Conservation (phyloP, 2,113 vertebrate genomes). For the Zapornia atra region DNA sequence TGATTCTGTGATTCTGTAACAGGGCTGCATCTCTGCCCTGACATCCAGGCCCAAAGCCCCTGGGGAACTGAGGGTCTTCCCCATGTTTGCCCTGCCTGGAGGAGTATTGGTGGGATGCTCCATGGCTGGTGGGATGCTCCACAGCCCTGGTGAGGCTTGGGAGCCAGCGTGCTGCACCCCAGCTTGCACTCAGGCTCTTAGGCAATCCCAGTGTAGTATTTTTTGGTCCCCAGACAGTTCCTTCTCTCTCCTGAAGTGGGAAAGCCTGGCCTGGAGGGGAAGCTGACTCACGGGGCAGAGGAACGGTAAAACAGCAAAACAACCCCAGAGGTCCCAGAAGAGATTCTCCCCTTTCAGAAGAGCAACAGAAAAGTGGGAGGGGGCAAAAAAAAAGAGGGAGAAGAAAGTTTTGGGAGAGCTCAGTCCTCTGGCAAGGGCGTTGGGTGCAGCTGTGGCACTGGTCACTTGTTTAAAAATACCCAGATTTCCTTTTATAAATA, state of each 20-base stretch:
- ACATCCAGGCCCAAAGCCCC: not conserved
- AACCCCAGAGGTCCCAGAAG: not conserved
- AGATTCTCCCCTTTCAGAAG: not conserved
- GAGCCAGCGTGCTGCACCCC: not conserved
- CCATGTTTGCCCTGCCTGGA: rapidly evolving
- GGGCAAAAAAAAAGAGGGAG: not conserved
- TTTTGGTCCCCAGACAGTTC: not conserved
- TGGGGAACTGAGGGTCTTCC: not conserved
- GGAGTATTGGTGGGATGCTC: not conserved
- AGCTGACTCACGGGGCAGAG: constrained; percentile 48
- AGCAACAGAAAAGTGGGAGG: not conserved
- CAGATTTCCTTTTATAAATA: constrained; percentile 49
- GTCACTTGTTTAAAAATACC: not conserved
- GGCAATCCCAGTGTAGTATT: not conserved
- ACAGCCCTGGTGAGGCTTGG: rapidly evolving
- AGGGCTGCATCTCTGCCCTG: too few relatives aligned
- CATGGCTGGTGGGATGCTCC: not conserved
- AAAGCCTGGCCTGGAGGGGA: not conserved
- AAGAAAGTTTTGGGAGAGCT: not conserved
- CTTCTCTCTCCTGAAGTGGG: not conserved
- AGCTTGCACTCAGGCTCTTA: rapidly evolving
- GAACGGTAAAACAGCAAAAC: not conserved
- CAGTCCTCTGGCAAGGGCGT: rapidly evolving
- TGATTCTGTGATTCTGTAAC: too few relatives aligned
- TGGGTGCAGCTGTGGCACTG: not conserved